Conservation (phyloP, 2,888 invertebrate genomes). For the Lottia scabra region DNA sequence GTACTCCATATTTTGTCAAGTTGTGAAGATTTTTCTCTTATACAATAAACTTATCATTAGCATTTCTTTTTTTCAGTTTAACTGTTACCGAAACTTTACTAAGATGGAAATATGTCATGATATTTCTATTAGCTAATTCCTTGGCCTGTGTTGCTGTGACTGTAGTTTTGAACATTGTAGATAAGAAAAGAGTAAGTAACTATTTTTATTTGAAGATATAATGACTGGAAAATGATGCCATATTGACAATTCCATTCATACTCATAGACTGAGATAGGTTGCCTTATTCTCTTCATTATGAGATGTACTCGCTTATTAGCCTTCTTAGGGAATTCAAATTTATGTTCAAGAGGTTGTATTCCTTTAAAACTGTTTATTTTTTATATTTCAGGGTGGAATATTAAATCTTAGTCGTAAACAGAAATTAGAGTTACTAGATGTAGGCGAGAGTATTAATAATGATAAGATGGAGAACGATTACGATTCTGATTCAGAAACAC, state of each 20-base stretch:
- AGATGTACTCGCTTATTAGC: too few relatives aligned
- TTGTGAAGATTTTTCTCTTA: too few relatives aligned
- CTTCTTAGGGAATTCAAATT: too few relatives aligned
- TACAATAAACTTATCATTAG: too few relatives aligned
- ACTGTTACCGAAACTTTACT: constrained; percentile 39
- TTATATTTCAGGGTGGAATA: constrained; percentile 62
- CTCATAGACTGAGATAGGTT: too few relatives aligned
- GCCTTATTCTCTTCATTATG: too few relatives aligned
- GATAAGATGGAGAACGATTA: constrained; percentile 5
- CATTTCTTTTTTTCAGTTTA: constrained; percentile 19
- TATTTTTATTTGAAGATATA: too few relatives aligned
- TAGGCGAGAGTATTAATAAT: constrained; percentile 10
- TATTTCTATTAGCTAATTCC: constrained; percentile 65
- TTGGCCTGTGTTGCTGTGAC: constrained; percentile 61
- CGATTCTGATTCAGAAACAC: not conserved
- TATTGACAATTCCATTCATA: too few relatives aligned
- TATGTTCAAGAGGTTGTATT: too few relatives aligned
- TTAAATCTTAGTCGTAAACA: constrained; percentile 58
- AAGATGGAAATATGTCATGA: constrained; percentile 69
- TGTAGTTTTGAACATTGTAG: constrained; percentile 58
- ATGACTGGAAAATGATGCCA: too few relatives aligned
- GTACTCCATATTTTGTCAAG: too few relatives aligned
- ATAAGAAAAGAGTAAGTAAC: constrained; percentile 59
- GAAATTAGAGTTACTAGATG: constrained; percentile 36
- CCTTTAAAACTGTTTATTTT: too few relatives aligned